phyloP scores from a whole-genome alignment of 2,888 invertebrate genomes.

The Microctonus aethiopoides region DNA sequence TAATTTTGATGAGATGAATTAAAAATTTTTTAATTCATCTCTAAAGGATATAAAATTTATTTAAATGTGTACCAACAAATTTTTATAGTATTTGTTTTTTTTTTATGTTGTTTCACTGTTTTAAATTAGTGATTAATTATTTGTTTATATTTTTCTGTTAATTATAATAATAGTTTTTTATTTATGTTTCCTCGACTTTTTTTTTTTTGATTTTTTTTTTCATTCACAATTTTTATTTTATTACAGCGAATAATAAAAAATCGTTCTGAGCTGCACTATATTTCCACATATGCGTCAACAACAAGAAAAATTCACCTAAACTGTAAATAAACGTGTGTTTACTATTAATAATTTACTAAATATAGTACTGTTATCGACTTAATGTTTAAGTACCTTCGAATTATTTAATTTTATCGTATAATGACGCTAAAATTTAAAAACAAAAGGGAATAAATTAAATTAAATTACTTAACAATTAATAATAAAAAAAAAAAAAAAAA shows the following conservation, averaged over 20 bases:
- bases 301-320: slow-evolving; percentile 35
- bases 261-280: background rate
- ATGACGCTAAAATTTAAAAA: slow-evolving; percentile 36
- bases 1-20: background rate
- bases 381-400: slow-evolving; percentile 50
- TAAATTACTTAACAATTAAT: slow-evolving; percentile 12
- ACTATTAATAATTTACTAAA: slow-evolving; percentile 53
- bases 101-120: no score
- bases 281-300: slow-evolving; percentile 30
- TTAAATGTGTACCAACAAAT: no score
- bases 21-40: no score
- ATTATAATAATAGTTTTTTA: no score
- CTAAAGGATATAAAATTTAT: no score
- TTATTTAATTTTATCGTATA: slow-evolving; percentile 49
- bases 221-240: background rate
- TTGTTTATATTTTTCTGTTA: no score
- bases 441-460: slow-evolving; percentile 23
- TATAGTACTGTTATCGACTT: slow-evolving; percentile 42
- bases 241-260: background rate
- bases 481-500: no score
- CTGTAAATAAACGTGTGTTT: slow-evolving; percentile 57
- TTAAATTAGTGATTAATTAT: no score
- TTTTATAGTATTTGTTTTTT: no score
- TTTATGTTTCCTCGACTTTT: no score
- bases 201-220: background rate